phyloP scores from a whole-genome alignment of 2,888 invertebrate species.

The Anorthoa munda region DNA sequence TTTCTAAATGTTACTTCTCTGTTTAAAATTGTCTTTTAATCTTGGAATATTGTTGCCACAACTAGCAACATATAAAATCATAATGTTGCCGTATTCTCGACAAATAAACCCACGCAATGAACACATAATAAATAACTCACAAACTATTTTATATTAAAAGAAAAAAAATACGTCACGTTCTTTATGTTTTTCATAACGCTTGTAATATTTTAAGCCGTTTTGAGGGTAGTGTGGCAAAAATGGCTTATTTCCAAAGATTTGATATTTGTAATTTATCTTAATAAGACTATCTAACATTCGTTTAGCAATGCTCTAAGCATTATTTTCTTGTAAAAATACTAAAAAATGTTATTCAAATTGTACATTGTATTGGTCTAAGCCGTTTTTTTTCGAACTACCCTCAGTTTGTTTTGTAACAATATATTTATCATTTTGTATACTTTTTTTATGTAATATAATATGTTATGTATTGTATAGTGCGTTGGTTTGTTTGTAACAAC shows the following conservation, averaged over 20 bases:
- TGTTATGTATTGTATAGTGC: conserved; percentile 57
- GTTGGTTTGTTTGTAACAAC: conserved; percentile 24
- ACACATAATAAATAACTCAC: conserved; percentile 56
- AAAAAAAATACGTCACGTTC: conserved; percentile 50
- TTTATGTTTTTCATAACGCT: conserved; percentile 58
- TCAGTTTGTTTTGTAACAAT: conserved; percentile 62
- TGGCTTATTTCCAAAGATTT: conserved; percentile 19
- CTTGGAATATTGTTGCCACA: not conserved
- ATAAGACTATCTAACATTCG: conserved; percentile 23
- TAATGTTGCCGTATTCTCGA: conserved; percentile 14
- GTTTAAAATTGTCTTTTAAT: not conserved
- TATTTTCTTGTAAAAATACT: conserved; percentile 47
- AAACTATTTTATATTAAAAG: conserved; percentile 55
- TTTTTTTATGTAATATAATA: conserved; percentile 66
- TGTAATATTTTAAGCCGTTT: conserved; percentile 58
- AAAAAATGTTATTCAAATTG: conserved; percentile 26
- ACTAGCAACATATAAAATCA: not conserved
- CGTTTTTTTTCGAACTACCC: conserved; percentile 20
- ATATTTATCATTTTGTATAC: conserved; percentile 68
- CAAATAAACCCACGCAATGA: conserved; percentile 25
- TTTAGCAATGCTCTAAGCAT: conserved; percentile 44
- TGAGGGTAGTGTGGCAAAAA: conserved; percentile 26
- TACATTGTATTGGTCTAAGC: conserved; percentile 15
- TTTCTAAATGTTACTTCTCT: not conserved
- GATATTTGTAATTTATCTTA: conserved; percentile 48